Conservation (phyloP, 1,140 invertebrate genomes). For the Drosophila mojavensis region DNA sequence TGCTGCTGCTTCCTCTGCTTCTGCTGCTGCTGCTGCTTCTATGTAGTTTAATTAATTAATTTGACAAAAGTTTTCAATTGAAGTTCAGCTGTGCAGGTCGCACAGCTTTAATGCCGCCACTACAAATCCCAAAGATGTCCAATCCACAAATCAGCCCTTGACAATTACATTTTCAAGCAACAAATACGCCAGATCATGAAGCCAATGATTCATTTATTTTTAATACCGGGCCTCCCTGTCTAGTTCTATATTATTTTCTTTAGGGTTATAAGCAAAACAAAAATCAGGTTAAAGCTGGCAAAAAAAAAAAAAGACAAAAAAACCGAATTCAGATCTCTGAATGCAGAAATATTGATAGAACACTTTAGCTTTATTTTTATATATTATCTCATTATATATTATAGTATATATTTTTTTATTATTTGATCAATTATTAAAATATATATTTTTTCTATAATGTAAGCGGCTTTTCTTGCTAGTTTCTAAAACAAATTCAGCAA, state of each 20-base stretch:
- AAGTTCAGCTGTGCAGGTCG: slow-evolving; percentile 40
- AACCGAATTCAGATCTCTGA: not conserved
- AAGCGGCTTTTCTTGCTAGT: no score
- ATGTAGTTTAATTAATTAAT: slow-evolving; percentile 82
- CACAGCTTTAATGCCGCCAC: slow-evolving; percentile 28
- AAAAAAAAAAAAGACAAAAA: not conserved
- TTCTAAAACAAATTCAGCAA: no score
- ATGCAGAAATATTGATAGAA: no score
- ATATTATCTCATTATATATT: no score
- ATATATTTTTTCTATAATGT: no score
- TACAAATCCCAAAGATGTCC: not conserved
- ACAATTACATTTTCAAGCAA: slow-evolving; percentile 14
- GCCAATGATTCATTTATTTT: slow-evolving; percentile 40
- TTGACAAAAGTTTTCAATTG: slow-evolving; percentile 78
- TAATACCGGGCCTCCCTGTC: slow-evolving; percentile 22
- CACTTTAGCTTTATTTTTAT: no score
- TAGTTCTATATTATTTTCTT: not conserved
- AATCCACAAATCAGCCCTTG: slow-evolving; percentile 13
- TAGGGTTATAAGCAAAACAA: slow-evolving; percentile 7
- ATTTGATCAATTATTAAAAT: no score
- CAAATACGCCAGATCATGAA: slow-evolving; percentile 7
- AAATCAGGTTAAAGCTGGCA: not conserved
- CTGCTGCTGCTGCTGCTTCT: slow-evolving; percentile 30
- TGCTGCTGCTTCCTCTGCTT: slow-evolving; percentile 4
- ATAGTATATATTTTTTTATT: no score